These are phyloP conservation scores for Proteles cristata DNA, from an alignment of 2,113 vertebrate genomes.

Conservation along the genomic window DNA sequence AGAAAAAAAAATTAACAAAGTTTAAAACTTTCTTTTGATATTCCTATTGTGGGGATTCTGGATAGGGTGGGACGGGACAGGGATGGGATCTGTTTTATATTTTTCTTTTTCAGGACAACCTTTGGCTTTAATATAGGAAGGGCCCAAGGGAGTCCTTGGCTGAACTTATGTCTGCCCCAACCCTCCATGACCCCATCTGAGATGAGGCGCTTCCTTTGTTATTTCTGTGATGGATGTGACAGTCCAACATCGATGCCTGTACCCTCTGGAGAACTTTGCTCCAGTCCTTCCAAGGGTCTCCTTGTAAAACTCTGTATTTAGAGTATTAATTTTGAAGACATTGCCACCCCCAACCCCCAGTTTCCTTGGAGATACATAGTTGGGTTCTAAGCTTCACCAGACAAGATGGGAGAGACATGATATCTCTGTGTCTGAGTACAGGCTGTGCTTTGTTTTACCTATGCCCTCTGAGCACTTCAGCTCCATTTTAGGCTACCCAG, in stretches of 20 bases:
- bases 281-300: not conserved
- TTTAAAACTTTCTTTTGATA: constrained; percentile 61
- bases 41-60: constrained; percentile 69
- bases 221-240: not conserved
- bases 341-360: not conserved
- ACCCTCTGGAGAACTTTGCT: not conserved
- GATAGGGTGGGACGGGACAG: constrained; percentile 63
- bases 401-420: not conserved
- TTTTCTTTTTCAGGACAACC: constrained; percentile 62
- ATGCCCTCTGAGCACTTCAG: not conserved
- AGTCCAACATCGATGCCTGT: not conserved
- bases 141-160: constrained; percentile 24
- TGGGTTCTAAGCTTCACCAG: constrained; percentile 38
- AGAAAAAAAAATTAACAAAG: constrained; percentile 70
- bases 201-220: not conserved
- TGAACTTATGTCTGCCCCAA: not conserved
- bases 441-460: not conserved
- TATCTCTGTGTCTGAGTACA: constrained; percentile 1
- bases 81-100: constrained; percentile 47
- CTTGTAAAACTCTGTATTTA: not conserved
- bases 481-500: not conserved
- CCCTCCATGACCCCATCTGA: not conserved
- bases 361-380: constrained; percentile 30
- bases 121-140: constrained; percentile 63
- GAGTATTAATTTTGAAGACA: constrained; percentile 27